Conservation (phyloP, 1,140 invertebrate species). For the Aphaenogaster floridana region DNA sequence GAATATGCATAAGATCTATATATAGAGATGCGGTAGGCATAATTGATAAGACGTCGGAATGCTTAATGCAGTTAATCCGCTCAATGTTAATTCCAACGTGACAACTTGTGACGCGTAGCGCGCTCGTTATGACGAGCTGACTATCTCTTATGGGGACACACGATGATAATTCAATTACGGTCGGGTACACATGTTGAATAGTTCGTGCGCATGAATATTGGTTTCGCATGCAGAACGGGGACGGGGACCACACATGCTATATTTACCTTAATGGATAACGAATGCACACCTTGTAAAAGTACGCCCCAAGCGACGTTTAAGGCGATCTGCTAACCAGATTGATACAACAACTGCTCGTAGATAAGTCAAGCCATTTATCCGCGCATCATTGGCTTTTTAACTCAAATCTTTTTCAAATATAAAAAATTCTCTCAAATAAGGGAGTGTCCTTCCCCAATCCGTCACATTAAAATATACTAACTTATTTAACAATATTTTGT, state of each 20-base stretch:
- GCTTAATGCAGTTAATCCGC: slow-evolving; percentile 19
- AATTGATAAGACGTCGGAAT: slow-evolving; percentile 30
- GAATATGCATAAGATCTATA: background rate
- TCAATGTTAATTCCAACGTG: slow-evolving; percentile 40
- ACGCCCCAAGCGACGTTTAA: slow-evolving; percentile 67
- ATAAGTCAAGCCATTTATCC: slow-evolving; percentile 13
- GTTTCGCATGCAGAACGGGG: slow-evolving; percentile 29
- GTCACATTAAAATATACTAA: background rate
- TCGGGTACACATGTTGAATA: slow-evolving; percentile 67
- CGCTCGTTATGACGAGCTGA: slow-evolving; percentile 58
- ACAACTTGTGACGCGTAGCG: slow-evolving; percentile 61
- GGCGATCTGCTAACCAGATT: slow-evolving; percentile 63
- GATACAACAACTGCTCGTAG: slow-evolving; percentile 63
- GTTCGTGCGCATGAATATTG: slow-evolving; percentile 72
- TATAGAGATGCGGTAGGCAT: background rate
- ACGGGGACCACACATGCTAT: slow-evolving; percentile 68
- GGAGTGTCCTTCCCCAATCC: background rate
- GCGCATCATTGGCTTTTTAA: background rate
- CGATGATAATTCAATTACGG: slow-evolving; percentile 76
- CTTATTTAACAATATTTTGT: background rate
- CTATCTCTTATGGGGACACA: slow-evolving; percentile 69
- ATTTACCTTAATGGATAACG: slow-evolving; percentile 77
- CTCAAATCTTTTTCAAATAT: background rate
- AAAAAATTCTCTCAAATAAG: background rate
- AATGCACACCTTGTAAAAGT: slow-evolving; percentile 75